These are phyloP conservation scores for Ataeniobius toweri DNA, from an alignment of 2,797 vertebrate species.

Conservation along the genomic window DNA sequence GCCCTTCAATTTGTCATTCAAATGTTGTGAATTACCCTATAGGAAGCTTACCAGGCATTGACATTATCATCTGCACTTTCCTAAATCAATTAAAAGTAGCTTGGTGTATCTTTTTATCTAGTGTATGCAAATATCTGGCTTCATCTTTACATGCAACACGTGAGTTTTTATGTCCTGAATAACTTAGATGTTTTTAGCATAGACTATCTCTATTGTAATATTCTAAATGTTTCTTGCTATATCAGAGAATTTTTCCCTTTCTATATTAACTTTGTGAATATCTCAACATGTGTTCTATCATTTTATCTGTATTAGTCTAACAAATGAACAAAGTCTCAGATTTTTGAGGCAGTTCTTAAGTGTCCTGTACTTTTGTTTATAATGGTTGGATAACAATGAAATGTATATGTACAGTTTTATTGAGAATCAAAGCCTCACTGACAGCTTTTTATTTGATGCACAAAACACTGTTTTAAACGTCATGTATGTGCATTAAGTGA, in stretches of 20 bases:
- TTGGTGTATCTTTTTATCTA: no score
- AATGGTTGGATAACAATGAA: conserved; percentile 2
- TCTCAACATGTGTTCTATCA: neutral
- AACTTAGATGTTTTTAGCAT: neutral
- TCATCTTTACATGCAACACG: no score
- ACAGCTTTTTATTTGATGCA: neutral
- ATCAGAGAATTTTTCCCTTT: neutral
- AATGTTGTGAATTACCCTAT: no score
- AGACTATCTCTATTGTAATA: no score
- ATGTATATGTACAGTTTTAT: conserved; percentile 8
- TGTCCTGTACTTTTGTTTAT: conserved; percentile 14
- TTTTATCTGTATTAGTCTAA: neutral
- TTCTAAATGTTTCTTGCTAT: neutral
- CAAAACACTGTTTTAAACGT: neutral
- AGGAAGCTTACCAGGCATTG: no score
- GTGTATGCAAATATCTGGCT: no score
- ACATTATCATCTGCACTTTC: no score
- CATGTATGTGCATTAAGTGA: conserved; percentile 9
- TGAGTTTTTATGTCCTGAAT: neutral
- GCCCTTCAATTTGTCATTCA: no score
- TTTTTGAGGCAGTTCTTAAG: conserved; percentile 8
- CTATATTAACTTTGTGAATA: neutral
- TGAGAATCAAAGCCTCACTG: neutral
- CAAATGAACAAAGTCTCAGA: neutral
- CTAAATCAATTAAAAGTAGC: no score